Percentiles rank a stretch among this genome's conserved stretches.
Evolutionary conservation across 35 echinoderm and acorn worm species (phyloP).

Genomic region (Lytechinus pictus): DNA sequence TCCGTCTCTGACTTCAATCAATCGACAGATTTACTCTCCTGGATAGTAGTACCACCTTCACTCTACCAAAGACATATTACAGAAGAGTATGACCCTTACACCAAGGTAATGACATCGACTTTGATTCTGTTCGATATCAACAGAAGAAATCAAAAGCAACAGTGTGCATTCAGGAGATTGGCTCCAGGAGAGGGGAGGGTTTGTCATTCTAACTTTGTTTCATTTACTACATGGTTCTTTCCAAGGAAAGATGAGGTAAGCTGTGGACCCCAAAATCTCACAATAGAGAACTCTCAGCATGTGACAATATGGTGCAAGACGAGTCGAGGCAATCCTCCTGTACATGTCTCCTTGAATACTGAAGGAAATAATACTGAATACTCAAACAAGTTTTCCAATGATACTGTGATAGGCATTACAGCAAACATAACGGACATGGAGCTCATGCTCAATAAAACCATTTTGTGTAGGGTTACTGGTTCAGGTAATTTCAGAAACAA

Average conservation of each 20-base stretch:
- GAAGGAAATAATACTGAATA: not conserved
- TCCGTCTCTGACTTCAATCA: not conserved
- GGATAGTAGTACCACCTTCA: not conserved
- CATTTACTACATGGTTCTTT: not conserved
- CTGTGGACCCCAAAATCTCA: not conserved
- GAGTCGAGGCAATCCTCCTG: not conserved
- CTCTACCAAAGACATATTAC: not conserved
- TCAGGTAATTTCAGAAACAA: not conserved
- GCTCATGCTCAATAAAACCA: not conserved
- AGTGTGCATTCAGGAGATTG: not conserved
- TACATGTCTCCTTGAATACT: not conserved
- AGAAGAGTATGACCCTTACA: not conserved
- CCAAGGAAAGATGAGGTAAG: not conserved
- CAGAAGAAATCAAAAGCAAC: slow-evolving; percentile 13
- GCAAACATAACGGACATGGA: not conserved
- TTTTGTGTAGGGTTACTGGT: not conserved
- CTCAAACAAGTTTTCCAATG: not conserved
- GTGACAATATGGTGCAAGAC: not conserved
- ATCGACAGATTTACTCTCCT: not conserved
- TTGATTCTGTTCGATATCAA: not conserved
- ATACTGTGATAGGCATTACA: not conserved
- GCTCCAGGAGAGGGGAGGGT: not conserved
- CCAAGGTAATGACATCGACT: not conserved
- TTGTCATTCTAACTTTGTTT: not conserved
- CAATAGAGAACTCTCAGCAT: not conserved